A percentile compares a stretch with the other conserved stretches of the same genome.
phyloP scores from a whole-genome alignment of 2,113 vertebrate species.

The Oriolus oriolus region DNA sequence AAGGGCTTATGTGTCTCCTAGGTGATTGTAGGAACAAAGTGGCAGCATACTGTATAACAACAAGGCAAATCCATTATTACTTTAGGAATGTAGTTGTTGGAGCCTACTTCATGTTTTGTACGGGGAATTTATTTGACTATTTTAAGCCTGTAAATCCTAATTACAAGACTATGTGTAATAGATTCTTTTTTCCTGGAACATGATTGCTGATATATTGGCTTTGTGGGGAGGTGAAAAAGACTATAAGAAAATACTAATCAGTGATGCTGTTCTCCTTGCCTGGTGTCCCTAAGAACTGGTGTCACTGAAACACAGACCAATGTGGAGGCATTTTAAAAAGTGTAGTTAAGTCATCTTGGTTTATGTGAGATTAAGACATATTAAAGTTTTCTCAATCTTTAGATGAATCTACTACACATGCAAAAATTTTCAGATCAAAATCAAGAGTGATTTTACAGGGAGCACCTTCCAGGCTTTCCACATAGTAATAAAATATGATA shows the following conservation, averaged over 20 bases:
- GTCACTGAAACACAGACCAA: background rate
- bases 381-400: background rate
- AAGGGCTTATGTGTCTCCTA: conserved; percentile 8
- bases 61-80: background rate
- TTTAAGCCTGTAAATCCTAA: background rate
- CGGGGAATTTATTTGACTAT: background rate
- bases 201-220: background rate
- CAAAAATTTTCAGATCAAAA: background rate
- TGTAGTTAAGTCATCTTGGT: background rate
- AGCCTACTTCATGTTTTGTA: background rate
- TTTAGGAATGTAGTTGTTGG: background rate
- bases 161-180: background rate
- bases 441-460: conserved; percentile 45
- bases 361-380: background rate
- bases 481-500: conserved; percentile 72
- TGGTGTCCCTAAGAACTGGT: background rate
- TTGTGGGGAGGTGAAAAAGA: background rate
- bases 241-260: background rate
- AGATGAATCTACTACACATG: background rate
- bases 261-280: background rate
- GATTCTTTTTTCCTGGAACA: background rate
- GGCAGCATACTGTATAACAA: background rate
- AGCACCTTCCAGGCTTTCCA: conserved; percentile 52
- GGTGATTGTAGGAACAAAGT: background rate
- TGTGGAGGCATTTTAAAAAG: background rate